Conservation (phyloP, 2,113 vertebrate species). For the Heptranchias perlo region DNA sequence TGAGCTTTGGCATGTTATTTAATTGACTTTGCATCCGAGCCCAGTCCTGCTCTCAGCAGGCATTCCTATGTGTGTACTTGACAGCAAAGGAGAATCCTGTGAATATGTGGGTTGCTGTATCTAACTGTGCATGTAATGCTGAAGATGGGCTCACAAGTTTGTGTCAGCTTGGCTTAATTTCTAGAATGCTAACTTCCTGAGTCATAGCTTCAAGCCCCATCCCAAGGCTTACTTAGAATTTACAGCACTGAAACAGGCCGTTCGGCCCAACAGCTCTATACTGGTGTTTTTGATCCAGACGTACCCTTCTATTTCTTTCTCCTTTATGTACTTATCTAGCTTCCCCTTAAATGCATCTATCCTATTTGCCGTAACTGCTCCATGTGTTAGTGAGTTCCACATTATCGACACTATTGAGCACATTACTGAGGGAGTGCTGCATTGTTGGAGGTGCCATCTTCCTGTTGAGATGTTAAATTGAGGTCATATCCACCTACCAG, state of each 20-base stretch:
- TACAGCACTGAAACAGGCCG: background rate
- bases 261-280: background rate
- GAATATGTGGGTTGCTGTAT: too few relatives aligned
- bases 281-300: too few relatives aligned
- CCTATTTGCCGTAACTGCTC: background rate
- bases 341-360: background rate
- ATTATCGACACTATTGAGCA: background rate
- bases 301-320: background rate
- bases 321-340: background rate
- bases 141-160: background rate
- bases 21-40: too few relatives aligned
- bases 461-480: background rate
- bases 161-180: background rate
- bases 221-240: background rate
- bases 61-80: too few relatives aligned
- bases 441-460: too few relatives aligned
- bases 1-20: too few relatives aligned
- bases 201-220: background rate
- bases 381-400: background rate
- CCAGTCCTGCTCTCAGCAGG: too few relatives aligned
- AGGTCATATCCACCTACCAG: background rate
- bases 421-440: too few relatives aligned
- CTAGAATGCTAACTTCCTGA: background rate
- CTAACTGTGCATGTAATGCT: too few relatives aligned
- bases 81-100: too few relatives aligned